Evolutionary conservation across 2,888 invertebrate species (phyloP), one percentile per base, ranked within the genome.

Genomic region (Ypsolopha scabrella): DNA sequence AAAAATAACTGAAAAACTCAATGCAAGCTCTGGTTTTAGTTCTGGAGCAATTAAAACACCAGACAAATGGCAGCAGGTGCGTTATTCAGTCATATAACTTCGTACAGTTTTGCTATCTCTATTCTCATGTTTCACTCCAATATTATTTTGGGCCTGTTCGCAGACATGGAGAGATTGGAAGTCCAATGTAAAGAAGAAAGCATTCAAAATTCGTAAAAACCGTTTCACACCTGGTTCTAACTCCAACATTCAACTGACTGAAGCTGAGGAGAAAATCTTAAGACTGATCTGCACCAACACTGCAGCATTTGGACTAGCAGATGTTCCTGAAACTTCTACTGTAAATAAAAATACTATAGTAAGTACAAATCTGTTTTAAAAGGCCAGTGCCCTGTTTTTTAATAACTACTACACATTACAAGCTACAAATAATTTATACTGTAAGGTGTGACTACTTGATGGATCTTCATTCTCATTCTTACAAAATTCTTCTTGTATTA

Each of bases 141-240:
- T n/a, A n/a, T n/a, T n/a, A n/a, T n/a, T n/a, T n/a, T n/a, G 24
- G 24, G 24, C 4, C 2, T 24, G 24, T 24, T 24, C 4, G 24
- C 54, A 76, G 76, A 74, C 76, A 24, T 76, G 76, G 76, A 63
- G 76, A 52, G 75, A 76, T 54, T 76, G 75, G 76, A 76, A 76
- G 62, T 76, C 76, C 37, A 76, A 76, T 69, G 76, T 76, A 0
- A 76, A 70, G 59, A 76, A 76, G 62, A 76, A 76, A 55, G 76
- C 76, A 4, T 75, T 76, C 50, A 76, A 73, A 63, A 75, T 76
- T 54, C 60, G 76, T 2, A 76, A 74, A 54, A 75, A 68, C 48
- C 64, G 70, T 33, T 76, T 75, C 43, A 72, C 74, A 39, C 70
- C 76, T 1, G 74, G 75, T 3, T 67, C 66, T 55, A 73, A 68